Conservation (phyloP, 2,797 vertebrate genomes). For the Paratrypauchen microcephalus region DNA sequence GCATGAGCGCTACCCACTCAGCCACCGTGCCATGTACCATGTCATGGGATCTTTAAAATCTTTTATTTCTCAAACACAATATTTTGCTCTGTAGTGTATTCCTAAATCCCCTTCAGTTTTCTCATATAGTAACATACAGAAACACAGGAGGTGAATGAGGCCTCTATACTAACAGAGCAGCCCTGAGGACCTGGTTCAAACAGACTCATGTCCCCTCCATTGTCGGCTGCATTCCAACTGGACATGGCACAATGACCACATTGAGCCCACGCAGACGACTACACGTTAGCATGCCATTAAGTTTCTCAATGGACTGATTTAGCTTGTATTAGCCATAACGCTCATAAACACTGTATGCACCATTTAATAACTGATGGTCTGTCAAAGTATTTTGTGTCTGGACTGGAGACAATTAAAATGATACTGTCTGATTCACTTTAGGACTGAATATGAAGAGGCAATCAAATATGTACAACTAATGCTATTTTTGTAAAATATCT, state of each 20-base stretch:
- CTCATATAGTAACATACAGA: not conserved
- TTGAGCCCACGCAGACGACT: conserved; percentile 72
- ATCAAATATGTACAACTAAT: not conserved
- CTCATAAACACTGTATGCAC: conserved; percentile 35
- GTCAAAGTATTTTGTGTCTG: too few species aligned
- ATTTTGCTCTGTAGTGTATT: conserved; percentile 38
- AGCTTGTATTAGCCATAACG: conserved; percentile 63
- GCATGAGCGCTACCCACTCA: too few species aligned
- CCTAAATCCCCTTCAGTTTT: conserved; percentile 5
- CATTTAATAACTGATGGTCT: not conserved
- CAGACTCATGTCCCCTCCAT: conserved; percentile 61
- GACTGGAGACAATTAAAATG: not conserved
- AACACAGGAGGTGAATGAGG: conserved; percentile 34
- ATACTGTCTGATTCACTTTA: conserved; percentile 1
- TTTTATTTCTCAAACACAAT: too few species aligned
- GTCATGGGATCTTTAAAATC: too few species aligned
- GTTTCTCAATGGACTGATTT: conserved; percentile 72
- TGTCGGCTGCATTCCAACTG: conserved; percentile 63
- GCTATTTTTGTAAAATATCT: not conserved
- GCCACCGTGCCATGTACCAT: too few species aligned
- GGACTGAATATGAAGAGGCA: not conserved
- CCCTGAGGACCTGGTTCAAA: conserved; percentile 62
- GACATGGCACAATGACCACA: conserved; percentile 69
- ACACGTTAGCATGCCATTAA: conserved; percentile 69
- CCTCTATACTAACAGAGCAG: conserved; percentile 64